phyloP scores from a whole-genome alignment of 2,888 invertebrate genomes.

The Drosophila nr. fundita region DNA sequence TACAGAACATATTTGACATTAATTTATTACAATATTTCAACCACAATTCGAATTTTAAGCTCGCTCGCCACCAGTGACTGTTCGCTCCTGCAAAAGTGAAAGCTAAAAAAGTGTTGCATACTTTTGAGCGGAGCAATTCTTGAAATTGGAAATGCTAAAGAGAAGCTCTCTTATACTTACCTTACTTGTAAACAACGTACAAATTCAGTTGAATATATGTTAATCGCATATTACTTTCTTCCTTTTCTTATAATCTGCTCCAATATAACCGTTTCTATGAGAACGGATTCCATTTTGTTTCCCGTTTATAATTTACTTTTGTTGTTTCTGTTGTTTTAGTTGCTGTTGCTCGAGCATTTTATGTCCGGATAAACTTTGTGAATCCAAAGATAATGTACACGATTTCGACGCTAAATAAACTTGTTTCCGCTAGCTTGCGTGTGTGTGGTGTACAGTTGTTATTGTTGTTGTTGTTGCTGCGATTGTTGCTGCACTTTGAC shows the following conservation, averaged over 20 bases:
- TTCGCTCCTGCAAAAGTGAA: not conserved
- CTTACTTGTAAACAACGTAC: not conserved
- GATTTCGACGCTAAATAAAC: slow-evolving; percentile 57
- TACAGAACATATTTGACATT: slow-evolving; percentile 48
- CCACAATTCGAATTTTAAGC: not conserved
- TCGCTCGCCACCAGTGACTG: not conserved
- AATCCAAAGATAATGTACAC: slow-evolving; percentile 55
- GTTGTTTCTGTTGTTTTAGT: slow-evolving; percentile 4
- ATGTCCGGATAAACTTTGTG: slow-evolving; percentile 43
- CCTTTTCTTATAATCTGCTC: too few relatives aligned
- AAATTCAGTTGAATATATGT: not conserved
- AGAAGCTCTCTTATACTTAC: too few relatives aligned
- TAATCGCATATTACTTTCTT: not conserved
- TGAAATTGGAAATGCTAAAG: not conserved
- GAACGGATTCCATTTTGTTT: slow-evolving; percentile 3
- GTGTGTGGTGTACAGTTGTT: slow-evolving; percentile 11
- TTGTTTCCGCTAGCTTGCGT: slow-evolving; percentile 53
- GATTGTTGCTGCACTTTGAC: slow-evolving; percentile 13
- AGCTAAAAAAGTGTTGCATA: slow-evolving; percentile 8
- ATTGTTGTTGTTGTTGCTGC: slow-evolving; percentile 11
- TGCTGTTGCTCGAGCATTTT: slow-evolving; percentile 29
- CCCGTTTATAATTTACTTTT: slow-evolving; percentile 37
- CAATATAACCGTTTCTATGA: not conserved
- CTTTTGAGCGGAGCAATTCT: not conserved
- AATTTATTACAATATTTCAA: slow-evolving; percentile 50